phyloP scores from a whole-genome alignment of 2,113 vertebrate genomes.

The Siphamia tubifer region DNA sequence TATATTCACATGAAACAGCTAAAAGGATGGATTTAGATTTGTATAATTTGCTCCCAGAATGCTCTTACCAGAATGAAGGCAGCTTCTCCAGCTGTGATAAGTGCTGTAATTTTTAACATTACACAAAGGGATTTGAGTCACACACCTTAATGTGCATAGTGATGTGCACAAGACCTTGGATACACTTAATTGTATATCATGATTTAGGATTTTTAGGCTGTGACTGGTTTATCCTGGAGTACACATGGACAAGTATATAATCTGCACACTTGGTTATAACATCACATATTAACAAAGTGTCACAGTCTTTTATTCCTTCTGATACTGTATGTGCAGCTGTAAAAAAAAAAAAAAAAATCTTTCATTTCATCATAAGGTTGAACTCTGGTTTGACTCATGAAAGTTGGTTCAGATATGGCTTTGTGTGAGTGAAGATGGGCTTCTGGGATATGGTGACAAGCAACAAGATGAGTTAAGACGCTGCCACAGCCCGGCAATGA shows the following conservation, averaged over 20 bases:
- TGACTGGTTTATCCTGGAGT: too few species aligned
- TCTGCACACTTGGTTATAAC: background rate
- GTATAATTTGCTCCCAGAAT: slow-evolving; percentile 44
- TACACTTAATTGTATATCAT: background rate
- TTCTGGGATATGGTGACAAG: slow-evolving; percentile 51
- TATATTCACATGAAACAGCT: background rate
- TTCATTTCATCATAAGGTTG: slow-evolving; percentile 34
- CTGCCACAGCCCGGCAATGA: slow-evolving; percentile 49
- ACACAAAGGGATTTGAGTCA: slow-evolving; percentile 34
- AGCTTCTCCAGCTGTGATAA: slow-evolving; percentile 64
- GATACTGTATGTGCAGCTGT: slow-evolving; percentile 9
- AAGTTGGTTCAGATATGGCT: slow-evolving; percentile 38
- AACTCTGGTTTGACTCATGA: slow-evolving; percentile 57
- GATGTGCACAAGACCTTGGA: slow-evolving; percentile 9
- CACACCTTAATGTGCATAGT: slow-evolving; percentile 19
- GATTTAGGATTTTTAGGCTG: slow-evolving; percentile 68
- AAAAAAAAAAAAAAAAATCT: too few species aligned
- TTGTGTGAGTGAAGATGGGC: slow-evolving; percentile 31
- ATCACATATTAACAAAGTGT: background rate
- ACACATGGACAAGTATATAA: too few species aligned
- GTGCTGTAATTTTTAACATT: slow-evolving; percentile 49
- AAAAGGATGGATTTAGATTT: background rate
- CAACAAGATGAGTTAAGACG: slow-evolving; percentile 68
- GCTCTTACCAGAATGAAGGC: background rate
- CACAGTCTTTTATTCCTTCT: background rate